A percentile compares a stretch with the other conserved stretches of the same genome.
These are phyloP conservation scores for Acronicta psi DNA, from an alignment of 2,888 invertebrate genomes.

Conservation along the genomic window DNA sequence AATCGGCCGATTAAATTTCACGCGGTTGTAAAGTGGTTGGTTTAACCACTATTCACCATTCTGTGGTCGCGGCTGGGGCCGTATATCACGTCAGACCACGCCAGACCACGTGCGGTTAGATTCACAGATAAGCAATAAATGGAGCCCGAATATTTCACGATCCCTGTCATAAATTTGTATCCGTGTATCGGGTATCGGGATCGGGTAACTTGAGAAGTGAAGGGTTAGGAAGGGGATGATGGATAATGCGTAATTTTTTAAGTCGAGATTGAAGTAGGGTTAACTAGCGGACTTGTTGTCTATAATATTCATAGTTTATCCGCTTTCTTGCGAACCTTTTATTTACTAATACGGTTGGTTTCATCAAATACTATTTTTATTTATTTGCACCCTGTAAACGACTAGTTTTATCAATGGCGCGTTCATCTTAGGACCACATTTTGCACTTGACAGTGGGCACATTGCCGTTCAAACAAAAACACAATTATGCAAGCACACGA, in stretches of 20 bases:
- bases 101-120: constrained; percentile 70
- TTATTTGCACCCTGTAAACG: no score
- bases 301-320: neutral
- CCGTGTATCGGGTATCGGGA: constrained; percentile 73
- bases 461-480: no score
- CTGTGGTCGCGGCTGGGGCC: constrained; percentile 37
- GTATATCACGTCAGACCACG: constrained; percentile 54
- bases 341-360: no score
- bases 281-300: constrained; percentile 33
- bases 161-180: constrained; percentile 79
- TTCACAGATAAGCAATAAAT: constrained; percentile 71
- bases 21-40: constrained; percentile 36
- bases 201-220: constrained; percentile 75
- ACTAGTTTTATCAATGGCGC: no score
- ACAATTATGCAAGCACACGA: no score
- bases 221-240: constrained; percentile 51
- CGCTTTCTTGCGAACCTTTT: neutral
- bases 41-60: constrained; percentile 42
- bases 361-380: no score
- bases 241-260: constrained; percentile 43
- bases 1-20: constrained; percentile 48
- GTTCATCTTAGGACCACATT: no score
- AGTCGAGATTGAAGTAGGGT: constrained; percentile 40
- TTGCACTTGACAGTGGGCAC: no score
- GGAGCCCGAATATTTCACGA: constrained; percentile 58